These are phyloP conservation scores for Bungarus multicinctus DNA, from an alignment of 2,113 vertebrate species.

Conservation along the genomic window DNA sequence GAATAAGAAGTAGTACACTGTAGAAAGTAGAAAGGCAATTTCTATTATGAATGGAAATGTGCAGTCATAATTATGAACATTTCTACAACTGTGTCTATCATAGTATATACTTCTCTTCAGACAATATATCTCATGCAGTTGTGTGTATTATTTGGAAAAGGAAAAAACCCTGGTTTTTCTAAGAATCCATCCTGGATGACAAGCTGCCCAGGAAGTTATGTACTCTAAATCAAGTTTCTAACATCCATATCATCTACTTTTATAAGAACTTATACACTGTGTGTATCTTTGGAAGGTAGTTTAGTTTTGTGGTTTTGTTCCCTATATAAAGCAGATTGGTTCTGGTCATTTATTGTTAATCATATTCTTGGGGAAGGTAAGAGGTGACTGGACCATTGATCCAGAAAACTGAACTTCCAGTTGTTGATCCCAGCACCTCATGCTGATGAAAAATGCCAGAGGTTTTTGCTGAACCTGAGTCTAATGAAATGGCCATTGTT, in stretches of 20 bases:
- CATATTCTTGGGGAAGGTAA: neutral
- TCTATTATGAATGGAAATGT: neutral
- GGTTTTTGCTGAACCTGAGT: neutral
- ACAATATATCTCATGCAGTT: neutral
- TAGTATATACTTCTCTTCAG: neutral
- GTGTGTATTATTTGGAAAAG: neutral
- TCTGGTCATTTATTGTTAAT: conserved; percentile 16
- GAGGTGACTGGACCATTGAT: neutral
- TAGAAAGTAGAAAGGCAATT: neutral
- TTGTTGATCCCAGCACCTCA: neutral
- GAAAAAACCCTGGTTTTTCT: neutral
- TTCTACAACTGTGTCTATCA: neutral
- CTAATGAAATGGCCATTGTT: neutral
- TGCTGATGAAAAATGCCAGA: neutral
- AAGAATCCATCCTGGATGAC: neutral
- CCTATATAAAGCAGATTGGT: neutral
- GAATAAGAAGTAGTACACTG: neutral
- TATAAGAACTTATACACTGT: neutral
- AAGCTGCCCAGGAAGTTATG: conserved; percentile 37
- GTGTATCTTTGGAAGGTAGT: neutral
- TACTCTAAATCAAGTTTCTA: conserved; percentile 34
- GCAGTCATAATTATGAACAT: neutral
- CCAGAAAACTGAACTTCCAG: neutral
- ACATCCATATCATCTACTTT: conserved; percentile 27
- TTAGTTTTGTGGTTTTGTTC: neutral